Conservation (phyloP, 2,113 vertebrate species). For the Sminthopsis crassicaudata region DNA sequence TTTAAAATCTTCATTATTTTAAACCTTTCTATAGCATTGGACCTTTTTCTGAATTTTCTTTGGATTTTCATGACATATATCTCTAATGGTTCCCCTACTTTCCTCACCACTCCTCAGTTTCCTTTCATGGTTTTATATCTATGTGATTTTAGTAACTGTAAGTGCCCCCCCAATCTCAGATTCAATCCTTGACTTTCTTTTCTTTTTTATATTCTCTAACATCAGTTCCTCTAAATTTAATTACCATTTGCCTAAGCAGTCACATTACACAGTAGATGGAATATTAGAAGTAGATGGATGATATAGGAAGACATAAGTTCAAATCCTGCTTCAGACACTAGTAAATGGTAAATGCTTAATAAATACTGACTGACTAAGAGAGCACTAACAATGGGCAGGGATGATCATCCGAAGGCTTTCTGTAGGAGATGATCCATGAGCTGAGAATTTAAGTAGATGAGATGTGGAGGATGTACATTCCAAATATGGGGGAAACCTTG, state of each 20-base stretch:
- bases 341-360: no score
- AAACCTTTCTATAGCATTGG: background rate
- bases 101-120: background rate
- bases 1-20: background rate
- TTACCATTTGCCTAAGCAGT: background rate
- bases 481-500: fast-evolving
- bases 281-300: background rate
- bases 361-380: no score
- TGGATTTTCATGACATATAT: background rate
- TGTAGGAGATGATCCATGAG: background rate
- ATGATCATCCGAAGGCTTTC: background rate
- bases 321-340: background rate
- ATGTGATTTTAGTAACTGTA: background rate
- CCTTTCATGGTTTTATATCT: background rate
- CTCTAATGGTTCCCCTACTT: background rate
- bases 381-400: background rate
- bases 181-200: background rate
- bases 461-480: background rate
- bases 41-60: background rate
- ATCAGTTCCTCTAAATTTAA: background rate
- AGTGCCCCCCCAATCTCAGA: background rate
- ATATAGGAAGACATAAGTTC: background rate
- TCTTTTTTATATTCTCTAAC: background rate
- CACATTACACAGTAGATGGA: background rate
- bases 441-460: background rate